Conservation (phyloP, 2,113 vertebrate genomes). For the Acrocephalus arundinaceus region DNA sequence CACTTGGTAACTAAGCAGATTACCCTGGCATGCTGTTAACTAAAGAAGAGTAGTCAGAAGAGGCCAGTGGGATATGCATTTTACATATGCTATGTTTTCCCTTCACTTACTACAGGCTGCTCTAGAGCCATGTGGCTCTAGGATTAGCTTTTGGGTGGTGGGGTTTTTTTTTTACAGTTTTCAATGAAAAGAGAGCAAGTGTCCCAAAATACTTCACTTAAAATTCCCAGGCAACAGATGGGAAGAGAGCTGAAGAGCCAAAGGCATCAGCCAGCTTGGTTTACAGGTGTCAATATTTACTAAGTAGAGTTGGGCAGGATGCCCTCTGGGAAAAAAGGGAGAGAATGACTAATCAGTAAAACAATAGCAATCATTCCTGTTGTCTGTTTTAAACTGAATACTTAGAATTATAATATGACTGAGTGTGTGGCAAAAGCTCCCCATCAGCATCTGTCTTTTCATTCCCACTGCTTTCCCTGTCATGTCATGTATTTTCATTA, state of each 20-base stretch:
- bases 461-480: background rate
- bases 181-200: slow-evolving; percentile 77
- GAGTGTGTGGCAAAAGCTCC: slow-evolving; percentile 51
- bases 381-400: slow-evolving; percentile 67
- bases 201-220: slow-evolving; percentile 77
- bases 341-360: slow-evolving; percentile 79
- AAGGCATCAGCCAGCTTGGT: slow-evolving; percentile 79
- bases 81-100: slow-evolving; percentile 77
- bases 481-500: slow-evolving; percentile 57
- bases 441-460: slow-evolving; percentile 68
- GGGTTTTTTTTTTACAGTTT: slow-evolving; percentile 70
- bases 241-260: slow-evolving; percentile 77
- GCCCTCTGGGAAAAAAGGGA: slow-evolving; percentile 71
- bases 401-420: slow-evolving; percentile 72
- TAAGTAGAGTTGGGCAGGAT: slow-evolving; percentile 75
- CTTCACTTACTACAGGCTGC: slow-evolving; percentile 70
- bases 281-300: slow-evolving; percentile 90
- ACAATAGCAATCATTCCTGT: slow-evolving; percentile 78
- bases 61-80: slow-evolving; percentile 77
- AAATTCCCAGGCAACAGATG: slow-evolving; percentile 89
- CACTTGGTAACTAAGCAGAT: slow-evolving; percentile 91
- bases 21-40: slow-evolving; percentile 89
- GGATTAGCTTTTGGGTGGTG: slow-evolving; percentile 78
- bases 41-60: slow-evolving; percentile 80
- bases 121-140: slow-evolving; percentile 77